Evolutionary conservation across 2,888 invertebrate species (phyloP), one percentile per base, ranked within the genome.

Genomic region (Macrosiphum euphorbiae): DNA sequence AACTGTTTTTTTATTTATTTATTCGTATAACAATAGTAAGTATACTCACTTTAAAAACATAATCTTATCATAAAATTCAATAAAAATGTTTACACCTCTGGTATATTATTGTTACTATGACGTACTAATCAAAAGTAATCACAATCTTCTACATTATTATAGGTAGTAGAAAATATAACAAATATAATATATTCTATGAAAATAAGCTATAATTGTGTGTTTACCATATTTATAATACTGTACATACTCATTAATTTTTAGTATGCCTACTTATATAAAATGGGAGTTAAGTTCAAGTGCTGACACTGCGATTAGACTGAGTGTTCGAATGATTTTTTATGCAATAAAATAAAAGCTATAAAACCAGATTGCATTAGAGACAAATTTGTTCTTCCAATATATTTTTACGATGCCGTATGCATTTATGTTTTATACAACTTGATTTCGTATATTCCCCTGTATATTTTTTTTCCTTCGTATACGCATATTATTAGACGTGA

Each of bases 321-420:
- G 28, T 86, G 86, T 67, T 58, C 86, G 86, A 94, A 90, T 61
- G 47, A 86, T 94, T 90, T 86, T 58, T 67, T 61, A 52, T 50
- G 61, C 28, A 87, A 87, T 94, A 90, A 86, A 86, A 90, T 86
- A 86, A 90, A 88, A 90, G 41, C 86, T 16, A 90, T 94, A 94
- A 94, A 94, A 90, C 61, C 90, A 61, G 86, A 94, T 94, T 90
- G 90, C 52, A 50, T 94, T 52, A 52, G n/a, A 90, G 86, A 90
- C 90, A 90, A 86, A 86, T 86, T 86, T 90, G 61, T 90, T 87
- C 50, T 94, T 92, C 88, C 67, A 87, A 87, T 92, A 92, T 58
- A 86, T 87, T 90, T 94, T 89, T 93, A 93, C 58, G 89, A 93
- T 47, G 58, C 47, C 47, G 35, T 85, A 50, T 67, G 88, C 67